A percentile compares a stretch with the other conserved stretches of the same genome.
These are phyloP conservation scores for Urocynchramus pylzowi DNA, from an alignment of 2,113 vertebrate species.

Conservation along the genomic window DNA sequence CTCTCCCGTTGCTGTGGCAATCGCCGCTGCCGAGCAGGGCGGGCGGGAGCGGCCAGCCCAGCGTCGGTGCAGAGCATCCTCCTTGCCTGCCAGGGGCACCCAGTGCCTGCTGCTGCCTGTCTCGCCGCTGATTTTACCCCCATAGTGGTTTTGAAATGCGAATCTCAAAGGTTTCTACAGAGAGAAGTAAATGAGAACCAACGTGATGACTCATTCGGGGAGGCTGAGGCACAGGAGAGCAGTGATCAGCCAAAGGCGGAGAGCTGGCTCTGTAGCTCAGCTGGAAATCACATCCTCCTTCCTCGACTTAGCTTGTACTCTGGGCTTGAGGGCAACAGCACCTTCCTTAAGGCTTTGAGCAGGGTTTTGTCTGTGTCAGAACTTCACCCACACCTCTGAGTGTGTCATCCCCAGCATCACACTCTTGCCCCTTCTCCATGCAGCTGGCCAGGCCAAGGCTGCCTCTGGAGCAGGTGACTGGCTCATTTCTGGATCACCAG, in stretches of 20 bases:
- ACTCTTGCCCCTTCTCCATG: neutral
- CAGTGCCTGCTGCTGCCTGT: neutral
- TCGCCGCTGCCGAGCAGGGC: neutral
- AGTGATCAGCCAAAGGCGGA: neutral
- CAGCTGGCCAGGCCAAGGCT: neutral
- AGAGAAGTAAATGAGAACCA: neutral
- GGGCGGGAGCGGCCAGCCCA: neutral
- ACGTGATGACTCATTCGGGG: neutral
- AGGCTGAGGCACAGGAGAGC: neutral
- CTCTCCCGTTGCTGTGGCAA: neutral
- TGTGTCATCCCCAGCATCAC: fast-evolving
- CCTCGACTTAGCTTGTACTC: neutral
- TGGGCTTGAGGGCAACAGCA: neutral
- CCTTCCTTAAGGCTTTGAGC: neutral
- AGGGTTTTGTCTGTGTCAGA: neutral
- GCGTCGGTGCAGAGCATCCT: neutral
- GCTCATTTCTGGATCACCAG: neutral
- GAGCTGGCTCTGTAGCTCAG: neutral
- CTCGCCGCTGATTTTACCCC: neutral
- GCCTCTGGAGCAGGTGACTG: neutral
- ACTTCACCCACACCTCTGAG: neutral
- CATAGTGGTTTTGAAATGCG: fast-evolving
- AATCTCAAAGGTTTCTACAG: neutral
- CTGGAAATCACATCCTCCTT: neutral
- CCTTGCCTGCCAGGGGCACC: neutral